These are phyloP conservation scores for Agrotis clavis DNA, from an alignment of 2,888 invertebrate species.

Conservation along the genomic window DNA sequence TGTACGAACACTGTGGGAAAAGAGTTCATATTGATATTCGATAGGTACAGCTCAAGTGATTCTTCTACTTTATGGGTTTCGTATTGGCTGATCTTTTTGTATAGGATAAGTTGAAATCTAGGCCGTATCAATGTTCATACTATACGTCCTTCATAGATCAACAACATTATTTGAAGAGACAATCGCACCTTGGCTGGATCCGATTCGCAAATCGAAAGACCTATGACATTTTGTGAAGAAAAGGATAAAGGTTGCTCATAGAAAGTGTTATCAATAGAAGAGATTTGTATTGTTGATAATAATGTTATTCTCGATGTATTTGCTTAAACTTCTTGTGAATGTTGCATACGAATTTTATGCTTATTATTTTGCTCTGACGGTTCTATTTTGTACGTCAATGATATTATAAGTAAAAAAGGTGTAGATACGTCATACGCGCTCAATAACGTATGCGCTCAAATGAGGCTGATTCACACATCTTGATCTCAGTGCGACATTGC, in stretches of 20 bases:
- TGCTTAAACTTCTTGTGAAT: not conserved
- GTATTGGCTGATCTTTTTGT: constrained; percentile 34
- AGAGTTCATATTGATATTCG: constrained; percentile 63
- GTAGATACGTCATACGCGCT: too few species aligned
- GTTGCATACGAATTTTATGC: not conserved
- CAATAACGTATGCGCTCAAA: too few species aligned
- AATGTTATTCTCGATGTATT: constrained; percentile 2
- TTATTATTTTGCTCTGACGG: not conserved
- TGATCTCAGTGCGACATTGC: too few species aligned
- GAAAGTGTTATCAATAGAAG: constrained; percentile 9
- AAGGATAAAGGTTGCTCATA: constrained; percentile 1
- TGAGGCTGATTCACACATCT: too few species aligned
- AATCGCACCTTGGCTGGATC: not conserved
- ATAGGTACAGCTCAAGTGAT: constrained; percentile 65
- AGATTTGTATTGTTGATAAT: constrained; percentile 15
- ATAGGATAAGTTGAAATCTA: constrained; percentile 22
- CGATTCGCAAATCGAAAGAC: not conserved
- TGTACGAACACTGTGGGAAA: constrained; percentile 52
- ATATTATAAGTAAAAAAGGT: too few species aligned
- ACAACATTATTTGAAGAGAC: constrained; percentile 12
- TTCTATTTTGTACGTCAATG: not conserved
- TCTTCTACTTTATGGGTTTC: constrained; percentile 50
- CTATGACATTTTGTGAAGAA: constrained; percentile 1
- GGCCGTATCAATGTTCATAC: constrained; percentile 30
- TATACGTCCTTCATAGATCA: constrained; percentile 1